Base-by-base conservation (phyloP, 2,888 invertebrate genomes). In the Neoitamus cyanurus region DNA sequence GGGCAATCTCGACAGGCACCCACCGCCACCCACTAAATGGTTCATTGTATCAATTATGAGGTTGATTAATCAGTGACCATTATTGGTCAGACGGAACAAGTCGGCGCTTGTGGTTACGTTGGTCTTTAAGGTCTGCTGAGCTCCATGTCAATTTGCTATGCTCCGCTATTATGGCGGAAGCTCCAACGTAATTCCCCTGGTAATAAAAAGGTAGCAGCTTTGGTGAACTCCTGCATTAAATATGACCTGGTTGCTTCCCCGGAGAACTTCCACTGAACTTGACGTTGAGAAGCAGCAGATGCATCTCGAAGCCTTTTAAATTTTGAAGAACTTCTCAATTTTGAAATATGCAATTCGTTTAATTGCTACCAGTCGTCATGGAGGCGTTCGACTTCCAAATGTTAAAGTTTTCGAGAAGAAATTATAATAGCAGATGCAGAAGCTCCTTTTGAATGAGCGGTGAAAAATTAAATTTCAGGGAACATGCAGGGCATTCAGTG, bases 11-110 rank as follows among this genome's bases (percentile, higher is more conserved):
- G 31, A 13, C 15, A n/a, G 46, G 15, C 15, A 73, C 20, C 73
- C 46, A 73, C 34, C 7, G 7, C 46, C 46, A 73, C 31, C 28
- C 20, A 48, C 37, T 31, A 69, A 72, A 80, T 48, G 85, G 48
- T 70, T 77, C 77, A 83, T 85, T 83, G 78, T 80, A 85, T 83
- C 84, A 85, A 84, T 85, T 84, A 84, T 82, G 80, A 84, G 85
- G 83, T 86, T 85, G 86, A 86, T 83, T 85, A 83, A 86, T 84
- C 84, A 85, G 86, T 73, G 34, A 72, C 85, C 69, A 46, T 84
- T 85, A 84, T 86, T 77, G 80, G 84, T 83, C 83, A 78, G 78
- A 78, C 75, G 20, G 78, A 84, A 42, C 31, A 78, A 70, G 37
- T 48, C 82, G 83, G 34, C 34, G 73, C 25, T 83, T 83, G 75